These are phyloP conservation scores for Pandemis corylana DNA, from an alignment of 2,888 invertebrate genomes.

Conservation along the genomic window DNA sequence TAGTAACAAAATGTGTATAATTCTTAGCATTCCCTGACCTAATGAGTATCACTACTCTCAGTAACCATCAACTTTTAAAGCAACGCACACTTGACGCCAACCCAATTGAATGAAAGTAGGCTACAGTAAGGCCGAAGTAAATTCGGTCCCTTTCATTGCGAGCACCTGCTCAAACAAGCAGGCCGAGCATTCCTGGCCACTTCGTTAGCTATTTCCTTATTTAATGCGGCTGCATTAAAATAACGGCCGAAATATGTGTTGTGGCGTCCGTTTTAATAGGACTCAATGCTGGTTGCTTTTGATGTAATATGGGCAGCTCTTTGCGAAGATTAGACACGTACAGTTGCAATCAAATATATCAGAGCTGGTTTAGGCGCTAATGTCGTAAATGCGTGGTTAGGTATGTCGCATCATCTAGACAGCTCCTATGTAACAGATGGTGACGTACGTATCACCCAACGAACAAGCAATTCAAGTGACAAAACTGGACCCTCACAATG, in stretches of 20 bases:
- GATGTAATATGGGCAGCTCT: background rate
- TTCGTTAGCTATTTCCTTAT: constrained; percentile 29
- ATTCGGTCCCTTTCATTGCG: constrained; percentile 31
- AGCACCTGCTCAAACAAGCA: constrained; percentile 38
- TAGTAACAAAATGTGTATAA: too few species aligned
- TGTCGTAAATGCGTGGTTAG: too few species aligned
- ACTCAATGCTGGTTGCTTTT: background rate
- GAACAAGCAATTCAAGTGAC: too few species aligned
- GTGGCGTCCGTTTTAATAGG: constrained; percentile 7
- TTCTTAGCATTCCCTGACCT: background rate
- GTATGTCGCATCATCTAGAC: too few species aligned
- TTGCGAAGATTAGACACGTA: too few species aligned
- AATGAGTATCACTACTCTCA: background rate
- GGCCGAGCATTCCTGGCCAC: constrained; percentile 28
- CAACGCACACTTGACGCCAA: constrained; percentile 9
- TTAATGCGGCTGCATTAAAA: constrained; percentile 34
- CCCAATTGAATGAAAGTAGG: constrained; percentile 29
- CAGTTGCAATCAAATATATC: too few species aligned
- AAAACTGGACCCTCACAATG: too few species aligned
- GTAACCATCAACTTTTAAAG: background rate
- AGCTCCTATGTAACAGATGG: too few species aligned
- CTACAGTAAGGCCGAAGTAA: constrained; percentile 9
- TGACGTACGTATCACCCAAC: too few species aligned
- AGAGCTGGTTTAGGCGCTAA: too few species aligned
- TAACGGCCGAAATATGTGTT: constrained; percentile 19